These are phyloP conservation scores for Capreolus pygargus DNA, from an alignment of 2,113 vertebrate genomes.

Conservation along the genomic window DNA sequence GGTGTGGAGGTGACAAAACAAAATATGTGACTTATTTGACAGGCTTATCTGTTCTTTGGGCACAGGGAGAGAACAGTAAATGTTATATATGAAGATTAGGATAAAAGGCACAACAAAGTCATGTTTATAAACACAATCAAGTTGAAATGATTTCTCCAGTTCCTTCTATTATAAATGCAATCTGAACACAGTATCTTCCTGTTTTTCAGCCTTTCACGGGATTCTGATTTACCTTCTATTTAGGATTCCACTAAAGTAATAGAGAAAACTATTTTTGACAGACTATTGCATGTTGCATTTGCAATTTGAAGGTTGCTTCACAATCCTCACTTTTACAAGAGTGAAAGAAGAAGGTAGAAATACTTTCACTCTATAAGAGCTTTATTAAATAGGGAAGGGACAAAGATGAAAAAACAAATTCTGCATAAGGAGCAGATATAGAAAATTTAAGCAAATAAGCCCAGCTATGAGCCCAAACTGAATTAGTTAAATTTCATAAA, in stretches of 20 bases:
- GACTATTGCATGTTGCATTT: neutral
- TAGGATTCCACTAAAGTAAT: slow-evolving; percentile 12
- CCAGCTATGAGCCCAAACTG: neutral
- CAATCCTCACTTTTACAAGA: neutral
- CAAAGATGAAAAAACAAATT: slow-evolving; percentile 16
- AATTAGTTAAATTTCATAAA: neutral
- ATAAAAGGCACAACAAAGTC: neutral
- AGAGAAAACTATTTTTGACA: slow-evolving; percentile 34
- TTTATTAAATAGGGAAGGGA: neutral
- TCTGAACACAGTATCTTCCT: neutral
- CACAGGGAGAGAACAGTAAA: neutral
- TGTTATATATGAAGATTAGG: neutral
- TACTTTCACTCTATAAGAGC: neutral
- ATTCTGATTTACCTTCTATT: neutral
- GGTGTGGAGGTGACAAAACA: slow-evolving; percentile 41
- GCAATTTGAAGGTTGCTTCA: neutral
- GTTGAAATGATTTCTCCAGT: slow-evolving; percentile 26
- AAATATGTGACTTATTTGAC: slow-evolving; percentile 44
- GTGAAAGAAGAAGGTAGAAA: neutral
- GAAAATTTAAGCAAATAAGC: neutral
- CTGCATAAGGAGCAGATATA: neutral
- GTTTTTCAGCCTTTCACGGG: neutral
- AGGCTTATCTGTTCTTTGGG: slow-evolving; percentile 11
- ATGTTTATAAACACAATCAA: slow-evolving; percentile 16
- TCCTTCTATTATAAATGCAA: slow-evolving; percentile 10